phyloP scores from a whole-genome alignment of 2,888 invertebrate genomes.

The Drosophila atroscutellata region DNA sequence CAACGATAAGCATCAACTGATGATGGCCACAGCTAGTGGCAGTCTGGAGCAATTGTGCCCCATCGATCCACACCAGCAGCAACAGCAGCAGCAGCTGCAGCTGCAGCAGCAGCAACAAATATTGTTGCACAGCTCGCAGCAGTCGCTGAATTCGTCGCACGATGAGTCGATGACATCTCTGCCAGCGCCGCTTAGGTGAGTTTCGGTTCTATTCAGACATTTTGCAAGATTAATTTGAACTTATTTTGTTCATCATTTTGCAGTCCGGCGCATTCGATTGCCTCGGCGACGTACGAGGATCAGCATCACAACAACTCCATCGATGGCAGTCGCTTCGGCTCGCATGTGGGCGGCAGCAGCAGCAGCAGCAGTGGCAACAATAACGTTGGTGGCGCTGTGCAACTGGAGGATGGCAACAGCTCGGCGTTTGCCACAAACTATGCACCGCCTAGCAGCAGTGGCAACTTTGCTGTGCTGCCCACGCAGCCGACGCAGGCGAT shows the following conservation, averaged over 20 bases:
- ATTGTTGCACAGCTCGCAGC: conserved; percentile 78
- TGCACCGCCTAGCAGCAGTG: conserved; percentile 35
- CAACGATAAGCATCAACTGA: conserved; percentile 56
- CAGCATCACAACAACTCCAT: conserved; percentile 84
- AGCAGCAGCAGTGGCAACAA: conserved; percentile 7
- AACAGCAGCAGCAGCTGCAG: conserved; percentile 65
- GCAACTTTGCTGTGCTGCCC: conserved; percentile 42
- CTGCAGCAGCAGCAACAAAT: conserved; percentile 70
- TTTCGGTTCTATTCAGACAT: not conserved
- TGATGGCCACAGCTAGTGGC: conserved; percentile 42
- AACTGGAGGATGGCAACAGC: conserved; percentile 30
- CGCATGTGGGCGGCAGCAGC: conserved; percentile 74
- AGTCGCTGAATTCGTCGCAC: conserved; percentile 84
- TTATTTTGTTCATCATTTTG: not conserved
- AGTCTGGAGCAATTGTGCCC: conserved; percentile 55
- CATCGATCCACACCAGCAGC: conserved; percentile 50
- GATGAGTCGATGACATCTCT: conserved; percentile 84
- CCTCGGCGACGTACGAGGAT: conserved; percentile 88
- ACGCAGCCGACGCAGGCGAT: conserved; percentile 36
- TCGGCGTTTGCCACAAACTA: conserved; percentile 40
- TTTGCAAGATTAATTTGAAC: not conserved
- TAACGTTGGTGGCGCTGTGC: conserved; percentile 65
- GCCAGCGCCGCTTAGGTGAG: conserved; percentile 83
- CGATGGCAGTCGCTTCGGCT: conserved; percentile 83
- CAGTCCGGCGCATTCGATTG: conserved; percentile 90